Evolutionary conservation across 1,140 invertebrate genomes (phyloP).

Genomic region (Lanistes nyassanus): DNA sequence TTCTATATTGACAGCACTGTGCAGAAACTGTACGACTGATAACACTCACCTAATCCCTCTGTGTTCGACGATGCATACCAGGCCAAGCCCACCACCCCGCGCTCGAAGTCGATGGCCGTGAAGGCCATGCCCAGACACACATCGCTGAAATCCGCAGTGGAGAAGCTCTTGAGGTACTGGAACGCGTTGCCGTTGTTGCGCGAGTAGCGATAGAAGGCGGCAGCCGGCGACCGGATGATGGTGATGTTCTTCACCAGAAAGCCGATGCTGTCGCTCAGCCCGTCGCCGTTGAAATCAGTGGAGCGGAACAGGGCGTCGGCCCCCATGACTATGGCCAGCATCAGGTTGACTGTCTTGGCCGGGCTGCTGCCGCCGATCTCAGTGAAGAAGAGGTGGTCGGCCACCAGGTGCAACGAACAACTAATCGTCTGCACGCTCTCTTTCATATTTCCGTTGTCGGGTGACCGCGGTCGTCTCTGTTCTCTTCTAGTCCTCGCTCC

Average conservation of each 20-base stretch:
- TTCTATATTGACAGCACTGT: no score
- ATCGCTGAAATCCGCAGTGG: slow-evolving; percentile 43
- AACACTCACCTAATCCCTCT: slow-evolving; percentile 20
- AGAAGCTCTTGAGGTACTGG: slow-evolving; percentile 49
- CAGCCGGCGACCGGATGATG: slow-evolving; percentile 35
- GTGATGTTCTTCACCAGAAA: slow-evolving; percentile 50
- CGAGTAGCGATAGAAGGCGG: slow-evolving; percentile 35
- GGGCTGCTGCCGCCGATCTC: slow-evolving; percentile 15
- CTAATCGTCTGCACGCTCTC: slow-evolving; percentile 1
- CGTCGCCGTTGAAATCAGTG: slow-evolving; percentile 55
- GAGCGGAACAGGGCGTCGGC: slow-evolving; percentile 28
- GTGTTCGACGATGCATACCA: slow-evolving; percentile 48
- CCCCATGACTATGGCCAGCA: slow-evolving; percentile 21
- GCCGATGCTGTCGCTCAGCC: slow-evolving; percentile 52
- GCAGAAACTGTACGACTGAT: no score
- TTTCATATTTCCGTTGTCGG: no score
- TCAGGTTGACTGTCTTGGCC: slow-evolving; percentile 21
- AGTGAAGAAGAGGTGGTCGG: slow-evolving; percentile 18
- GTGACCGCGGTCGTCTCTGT: no score
- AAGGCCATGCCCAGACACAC: slow-evolving; percentile 54
- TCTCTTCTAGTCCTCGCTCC: no score
- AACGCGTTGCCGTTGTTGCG: slow-evolving; percentile 31
- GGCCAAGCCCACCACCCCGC: slow-evolving; percentile 52
- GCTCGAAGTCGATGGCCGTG: slow-evolving; percentile 50
- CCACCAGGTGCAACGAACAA: slow-evolving; percentile 21